phyloP scores from a whole-genome alignment of 2,888 invertebrate genomes.

The Brachyptera putata region DNA sequence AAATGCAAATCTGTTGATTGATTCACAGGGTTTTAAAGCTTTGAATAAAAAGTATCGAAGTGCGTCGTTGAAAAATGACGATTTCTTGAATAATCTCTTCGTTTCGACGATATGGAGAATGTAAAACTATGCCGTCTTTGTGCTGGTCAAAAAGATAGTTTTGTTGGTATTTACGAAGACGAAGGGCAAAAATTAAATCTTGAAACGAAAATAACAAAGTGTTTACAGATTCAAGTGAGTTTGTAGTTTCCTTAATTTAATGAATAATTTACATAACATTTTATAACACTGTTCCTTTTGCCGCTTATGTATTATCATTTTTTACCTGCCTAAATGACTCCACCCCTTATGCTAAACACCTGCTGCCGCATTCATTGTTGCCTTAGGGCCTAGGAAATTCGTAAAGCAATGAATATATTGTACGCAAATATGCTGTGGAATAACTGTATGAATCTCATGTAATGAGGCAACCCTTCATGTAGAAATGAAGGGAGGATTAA shows the following conservation, averaged over 20 bases:
- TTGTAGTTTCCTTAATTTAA: not conserved
- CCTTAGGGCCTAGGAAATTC: not conserved
- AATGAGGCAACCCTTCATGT: no score
- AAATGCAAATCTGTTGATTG: no score
- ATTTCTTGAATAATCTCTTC: not conserved
- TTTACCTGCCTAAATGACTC: not conserved
- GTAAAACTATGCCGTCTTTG: constrained; percentile 46
- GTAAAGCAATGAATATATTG: not conserved
- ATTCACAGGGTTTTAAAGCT: not conserved
- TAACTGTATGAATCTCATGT: no score
- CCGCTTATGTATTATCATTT: not conserved
- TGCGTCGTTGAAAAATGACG: no score
- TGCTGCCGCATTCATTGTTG: not conserved
- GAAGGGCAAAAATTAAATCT: constrained; percentile 45
- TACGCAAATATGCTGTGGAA: no score
- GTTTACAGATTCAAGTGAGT: constrained; percentile 45
- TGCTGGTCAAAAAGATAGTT: constrained; percentile 44
- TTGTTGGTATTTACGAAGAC: constrained; percentile 45
- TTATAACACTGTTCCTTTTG: not conserved
- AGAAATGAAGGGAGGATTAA: no score
- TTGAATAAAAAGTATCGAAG: not conserved
- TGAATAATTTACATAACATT: not conserved
- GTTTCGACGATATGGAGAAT: constrained; percentile 26
- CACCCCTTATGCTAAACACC: no score
- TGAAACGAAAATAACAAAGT: constrained; percentile 45